Base-by-base conservation (phyloP, 2,797 vertebrate species). In the Thripadectes ignobilis region DNA sequence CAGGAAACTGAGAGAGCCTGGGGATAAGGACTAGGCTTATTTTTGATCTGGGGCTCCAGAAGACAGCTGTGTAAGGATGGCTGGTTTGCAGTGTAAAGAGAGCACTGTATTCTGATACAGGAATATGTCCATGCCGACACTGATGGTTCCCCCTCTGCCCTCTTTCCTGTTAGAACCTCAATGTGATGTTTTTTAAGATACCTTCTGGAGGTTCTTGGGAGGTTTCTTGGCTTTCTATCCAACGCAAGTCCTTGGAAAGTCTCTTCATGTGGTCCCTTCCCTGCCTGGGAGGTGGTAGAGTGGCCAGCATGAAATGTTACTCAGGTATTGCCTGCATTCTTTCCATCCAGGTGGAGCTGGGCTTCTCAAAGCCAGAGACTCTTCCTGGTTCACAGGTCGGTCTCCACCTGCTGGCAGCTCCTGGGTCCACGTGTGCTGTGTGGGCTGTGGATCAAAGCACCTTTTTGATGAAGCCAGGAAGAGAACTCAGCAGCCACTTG, bases 381-480 rank as follows among this genome's bases (percentile, higher is more conserved):
- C 97, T 98, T 54, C 98, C 98, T 11, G 98, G 97, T 12, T 97
- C 97, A 27, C 94, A 97, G 71, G 97, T 98, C 17, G 96, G 61
- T 9, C 93, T 99, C 43, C 94, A 24, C 9, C 95, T 99, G 32
- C 90, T 96, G 93, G 98, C 98, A 82, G 82, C 96, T 20, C 98
- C 98, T 13, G 98, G 98, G 12, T 99, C 98, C 13, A 62, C 96
- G 3, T 99, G 99, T 95, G 99, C 98, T 1, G 85, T 99, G 65
- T 96, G 98, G 90, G 98, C 98, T 85, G 97, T 98, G 14, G 98
- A 99, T 96, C 97, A 97, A 83, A 98, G 97, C 0, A 19, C 98
- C 52, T 96, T 98, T n/a, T 91, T 97, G 87, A 95, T 96, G 80
- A 96, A 97, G 93, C 34, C 97, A 7, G 98, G 98, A 74, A 83